Evolutionary conservation across 1,140 invertebrate species (phyloP).

Genomic region (Grapholita molesta): DNA sequence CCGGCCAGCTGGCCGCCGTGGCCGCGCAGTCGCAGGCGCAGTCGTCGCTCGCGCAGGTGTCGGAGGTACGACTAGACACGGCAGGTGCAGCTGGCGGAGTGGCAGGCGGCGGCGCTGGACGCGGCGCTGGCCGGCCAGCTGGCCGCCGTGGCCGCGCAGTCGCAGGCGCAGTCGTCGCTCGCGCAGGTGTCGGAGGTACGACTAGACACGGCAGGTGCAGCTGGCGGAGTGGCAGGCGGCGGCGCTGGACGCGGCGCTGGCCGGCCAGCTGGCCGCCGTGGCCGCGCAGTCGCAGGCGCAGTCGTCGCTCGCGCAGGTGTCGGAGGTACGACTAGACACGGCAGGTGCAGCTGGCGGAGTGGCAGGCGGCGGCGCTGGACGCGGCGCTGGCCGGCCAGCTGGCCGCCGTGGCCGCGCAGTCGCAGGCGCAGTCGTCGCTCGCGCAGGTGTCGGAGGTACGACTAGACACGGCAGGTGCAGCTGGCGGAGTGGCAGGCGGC

Average conservation of each 20-base stretch:
- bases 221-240: constrained; percentile 77
- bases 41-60: constrained; percentile 64
- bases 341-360: too few species aligned
- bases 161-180: constrained; percentile 70
- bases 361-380: too few species aligned
- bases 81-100: constrained; percentile 77
- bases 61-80: constrained; percentile 69
- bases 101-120: constrained; percentile 78
- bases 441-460: constrained; percentile 73
- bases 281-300: constrained; percentile 74
- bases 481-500: too few species aligned
- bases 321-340: constrained; percentile 71
- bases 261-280: constrained; percentile 77
- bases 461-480: too few species aligned
- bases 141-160: constrained; percentile 73
- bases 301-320: constrained; percentile 64
- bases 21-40: constrained; percentile 74
- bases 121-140: constrained; percentile 79
- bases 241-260: constrained; percentile 78
- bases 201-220: constrained; percentile 67
- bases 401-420: constrained; percentile 80
- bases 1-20: constrained; percentile 77
- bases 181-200: constrained; percentile 70
- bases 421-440: constrained; percentile 73
- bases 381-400: too few species aligned